Percentiles rank a stretch among this genome's conserved stretches.
Evolutionary conservation across 2,113 vertebrate species (phyloP).

Genomic region (Eublepharis macularius): DNA sequence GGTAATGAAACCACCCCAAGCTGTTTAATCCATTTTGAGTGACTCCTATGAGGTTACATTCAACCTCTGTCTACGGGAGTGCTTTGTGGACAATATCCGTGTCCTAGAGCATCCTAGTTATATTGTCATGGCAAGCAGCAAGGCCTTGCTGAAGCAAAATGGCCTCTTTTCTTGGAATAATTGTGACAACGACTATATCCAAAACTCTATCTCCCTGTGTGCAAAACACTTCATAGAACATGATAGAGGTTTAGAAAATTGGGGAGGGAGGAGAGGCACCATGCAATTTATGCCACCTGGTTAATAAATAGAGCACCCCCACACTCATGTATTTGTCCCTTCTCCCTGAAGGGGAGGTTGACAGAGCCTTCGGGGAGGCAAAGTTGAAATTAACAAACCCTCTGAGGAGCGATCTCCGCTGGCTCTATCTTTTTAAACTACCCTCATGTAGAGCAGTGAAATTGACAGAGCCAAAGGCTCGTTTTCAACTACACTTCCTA

Average conservation of each 20-base stretch:
- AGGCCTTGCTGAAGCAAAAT: neutral
- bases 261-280: too few species aligned
- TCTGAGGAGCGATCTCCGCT: too few species aligned
- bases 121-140: neutral
- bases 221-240: neutral
- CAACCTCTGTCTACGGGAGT: slow-evolving; percentile 37
- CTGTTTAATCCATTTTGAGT: slow-evolving; percentile 48
- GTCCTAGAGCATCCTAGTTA: neutral
- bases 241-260: neutral
- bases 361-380: too few species aligned
- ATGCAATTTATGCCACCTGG: too few species aligned
- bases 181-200: neutral
- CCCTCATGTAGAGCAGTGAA: too few species aligned
- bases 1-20: slow-evolving; percentile 31
- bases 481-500: too few species aligned
- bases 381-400: too few species aligned
- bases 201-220: neutral
- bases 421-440: too few species aligned
- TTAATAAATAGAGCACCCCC: neutral
- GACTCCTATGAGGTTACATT: slow-evolving; percentile 27
- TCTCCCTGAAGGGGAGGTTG: too few species aligned
- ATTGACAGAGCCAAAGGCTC: too few species aligned
- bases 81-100: slow-evolving; percentile 33
- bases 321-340: neutral
- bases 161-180: slow-evolving; percentile 12